phyloP scores from a whole-genome alignment of 2,888 invertebrate genomes.

The Deroplatys truncata region DNA sequence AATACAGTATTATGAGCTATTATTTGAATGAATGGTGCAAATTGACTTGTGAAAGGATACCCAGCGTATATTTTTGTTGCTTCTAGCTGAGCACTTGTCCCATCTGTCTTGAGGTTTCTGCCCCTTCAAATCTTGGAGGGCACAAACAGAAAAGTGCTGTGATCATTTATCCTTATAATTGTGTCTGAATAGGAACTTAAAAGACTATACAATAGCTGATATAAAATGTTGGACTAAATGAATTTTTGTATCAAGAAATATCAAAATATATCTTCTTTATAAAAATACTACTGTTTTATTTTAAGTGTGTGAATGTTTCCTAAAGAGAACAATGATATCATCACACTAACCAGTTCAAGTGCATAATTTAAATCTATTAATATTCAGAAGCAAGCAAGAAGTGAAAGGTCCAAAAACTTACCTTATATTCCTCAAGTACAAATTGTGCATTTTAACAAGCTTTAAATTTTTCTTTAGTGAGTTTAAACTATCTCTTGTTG shows the following conservation, averaged over 20 bases:
- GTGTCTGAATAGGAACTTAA: background rate
- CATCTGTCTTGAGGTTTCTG: background rate
- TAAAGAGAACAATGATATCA: background rate
- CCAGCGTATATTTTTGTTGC: background rate
- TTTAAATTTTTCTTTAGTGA: no score
- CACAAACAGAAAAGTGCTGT: slow-evolving; percentile 9
- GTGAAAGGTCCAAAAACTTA: no score
- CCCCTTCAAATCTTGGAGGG: background rate
- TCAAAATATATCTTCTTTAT: slow-evolving; percentile 25
- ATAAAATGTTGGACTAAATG: slow-evolving; percentile 11
- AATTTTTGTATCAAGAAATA: slow-evolving; percentile 23
- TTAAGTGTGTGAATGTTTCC: background rate
- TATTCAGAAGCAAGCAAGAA: no score
- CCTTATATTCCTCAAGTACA: no score
- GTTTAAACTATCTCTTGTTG: no score
- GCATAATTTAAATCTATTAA: no score
- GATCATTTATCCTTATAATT: background rate
- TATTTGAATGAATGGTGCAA: background rate
- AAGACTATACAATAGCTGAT: background rate
- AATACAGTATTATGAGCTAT: background rate
- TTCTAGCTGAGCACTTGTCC: background rate
- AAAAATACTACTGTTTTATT: background rate
- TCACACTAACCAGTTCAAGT: no score
- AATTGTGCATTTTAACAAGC: no score
- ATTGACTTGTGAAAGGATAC: background rate